Evolutionary conservation across 2,888 invertebrate species (phyloP).

Genomic region (Mythimna vitellina): DNA sequence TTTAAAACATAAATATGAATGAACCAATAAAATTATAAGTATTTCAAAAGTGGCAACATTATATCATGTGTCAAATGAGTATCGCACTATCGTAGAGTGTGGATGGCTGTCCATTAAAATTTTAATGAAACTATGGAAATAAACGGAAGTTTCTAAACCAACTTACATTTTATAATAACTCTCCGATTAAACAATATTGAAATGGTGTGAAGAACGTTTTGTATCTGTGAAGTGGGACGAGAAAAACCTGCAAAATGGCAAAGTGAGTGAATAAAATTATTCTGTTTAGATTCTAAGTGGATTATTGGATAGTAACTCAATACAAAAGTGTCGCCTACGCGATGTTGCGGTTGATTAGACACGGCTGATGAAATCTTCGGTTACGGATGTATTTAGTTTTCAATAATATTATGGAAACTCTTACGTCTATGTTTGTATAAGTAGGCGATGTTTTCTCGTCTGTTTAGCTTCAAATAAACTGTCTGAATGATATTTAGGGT

Average conservation of each 20-base stretch:
- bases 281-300: slow-evolving; percentile 63
- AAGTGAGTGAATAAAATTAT: slow-evolving; percentile 79
- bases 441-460: slow-evolving; percentile 13
- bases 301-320: slow-evolving; percentile 68
- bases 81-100: slow-evolving; percentile 39
- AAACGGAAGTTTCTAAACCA: slow-evolving; percentile 39
- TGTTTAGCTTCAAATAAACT: slow-evolving; percentile 8
- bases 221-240: slow-evolving; percentile 55
- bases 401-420: slow-evolving; percentile 18
- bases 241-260: slow-evolving; percentile 79
- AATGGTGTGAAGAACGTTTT: slow-evolving; percentile 71
- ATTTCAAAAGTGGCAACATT: slow-evolving; percentile 30
- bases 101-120: slow-evolving; percentile 38
- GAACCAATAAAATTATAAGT: not conserved
- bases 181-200: slow-evolving; percentile 41
- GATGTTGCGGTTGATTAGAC: slow-evolving; percentile 69
- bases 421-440: not conserved
- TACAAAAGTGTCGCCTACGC: slow-evolving; percentile 61
- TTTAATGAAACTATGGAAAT: slow-evolving; percentile 56
- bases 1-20: too few relatives aligned
- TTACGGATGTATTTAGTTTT: slow-evolving; percentile 35
- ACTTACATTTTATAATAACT: slow-evolving; percentile 27
- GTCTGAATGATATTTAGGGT: slow-evolving; percentile 20
- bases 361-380: slow-evolving; percentile 46
- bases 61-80: slow-evolving; percentile 54